Conservation (phyloP, 2,888 invertebrate species). For the Archips crataeganus region DNA sequence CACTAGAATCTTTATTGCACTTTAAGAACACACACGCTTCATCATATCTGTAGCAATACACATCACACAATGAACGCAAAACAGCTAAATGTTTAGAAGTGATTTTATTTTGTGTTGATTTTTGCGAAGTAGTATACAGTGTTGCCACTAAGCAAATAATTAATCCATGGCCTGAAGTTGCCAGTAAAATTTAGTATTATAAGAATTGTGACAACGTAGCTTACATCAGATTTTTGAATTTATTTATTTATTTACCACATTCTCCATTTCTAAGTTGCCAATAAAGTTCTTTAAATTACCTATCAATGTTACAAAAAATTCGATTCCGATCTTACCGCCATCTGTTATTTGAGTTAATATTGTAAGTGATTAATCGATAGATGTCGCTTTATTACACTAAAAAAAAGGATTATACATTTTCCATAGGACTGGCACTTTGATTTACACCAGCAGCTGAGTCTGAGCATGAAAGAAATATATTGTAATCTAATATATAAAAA, state of each 20-base stretch:
- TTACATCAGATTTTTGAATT: background rate
- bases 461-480: too few species aligned
- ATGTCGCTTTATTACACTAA: constrained; percentile 17
- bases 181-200: background rate
- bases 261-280: too few species aligned
- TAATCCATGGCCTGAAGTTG: constrained; percentile 35
- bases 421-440: too few species aligned
- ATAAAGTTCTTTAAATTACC: too few species aligned
- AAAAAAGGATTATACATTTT: background rate
- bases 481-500: too few species aligned
- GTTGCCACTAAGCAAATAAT: constrained; percentile 55
- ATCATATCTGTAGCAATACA: constrained; percentile 71
- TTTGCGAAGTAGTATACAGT: constrained; percentile 58
- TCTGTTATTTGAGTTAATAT: background rate
- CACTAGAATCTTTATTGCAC: constrained; percentile 62
- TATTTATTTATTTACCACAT: too few species aligned
- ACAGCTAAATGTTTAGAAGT: constrained; percentile 82
- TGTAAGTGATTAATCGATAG: background rate
- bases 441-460: too few species aligned
- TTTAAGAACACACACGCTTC: constrained; percentile 63
- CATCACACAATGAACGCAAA: constrained; percentile 82
- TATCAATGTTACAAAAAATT: too few species aligned
- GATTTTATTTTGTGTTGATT: constrained; percentile 82
- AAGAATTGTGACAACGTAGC: background rate
- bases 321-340: background rate